These are phyloP conservation scores for Tinamus guttatus DNA, from an alignment of 2,113 vertebrate genomes.

Conservation along the genomic window DNA sequence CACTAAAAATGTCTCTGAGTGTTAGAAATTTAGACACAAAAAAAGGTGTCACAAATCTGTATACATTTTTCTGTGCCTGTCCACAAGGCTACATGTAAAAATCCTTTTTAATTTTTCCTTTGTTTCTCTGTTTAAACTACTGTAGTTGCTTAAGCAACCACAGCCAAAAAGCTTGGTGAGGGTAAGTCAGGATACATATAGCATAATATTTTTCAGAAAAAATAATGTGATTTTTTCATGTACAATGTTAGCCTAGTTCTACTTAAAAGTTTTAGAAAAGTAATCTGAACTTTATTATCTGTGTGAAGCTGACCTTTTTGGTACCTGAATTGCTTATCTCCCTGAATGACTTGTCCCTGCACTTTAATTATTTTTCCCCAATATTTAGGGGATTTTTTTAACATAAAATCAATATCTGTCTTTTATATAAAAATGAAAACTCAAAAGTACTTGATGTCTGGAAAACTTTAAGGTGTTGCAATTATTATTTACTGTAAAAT, in stretches of 20 bases:
- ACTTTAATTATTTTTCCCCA: slow-evolving; percentile 41
- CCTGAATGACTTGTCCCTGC: not conserved
- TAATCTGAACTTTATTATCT: slow-evolving; percentile 1
- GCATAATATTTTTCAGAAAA: not conserved
- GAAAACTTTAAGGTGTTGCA: not conserved
- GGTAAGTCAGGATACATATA: not conserved
- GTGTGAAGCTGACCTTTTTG: not conserved
- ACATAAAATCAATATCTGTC: not conserved
- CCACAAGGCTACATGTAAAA: rapidly evolving
- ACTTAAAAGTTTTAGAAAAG: not conserved
- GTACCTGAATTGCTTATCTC: not conserved
- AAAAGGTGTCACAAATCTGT: not conserved
- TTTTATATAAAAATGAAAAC: slow-evolving; percentile 15
- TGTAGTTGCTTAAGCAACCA: not conserved
- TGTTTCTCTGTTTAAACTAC: not conserved
- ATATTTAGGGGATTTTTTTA: not conserved
- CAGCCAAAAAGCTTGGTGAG: not conserved
- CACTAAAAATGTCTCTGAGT: not conserved
- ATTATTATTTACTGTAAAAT: not conserved
- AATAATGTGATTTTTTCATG: not conserved
- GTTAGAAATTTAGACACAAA: not conserved
- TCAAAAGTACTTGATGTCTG: not conserved
- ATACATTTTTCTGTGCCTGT: not conserved
- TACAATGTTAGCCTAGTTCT: not conserved
- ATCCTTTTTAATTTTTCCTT: not conserved